These are phyloP conservation scores for Machimus atricapillus DNA, from an alignment of 2,888 invertebrate genomes.

Conservation along the genomic window DNA sequence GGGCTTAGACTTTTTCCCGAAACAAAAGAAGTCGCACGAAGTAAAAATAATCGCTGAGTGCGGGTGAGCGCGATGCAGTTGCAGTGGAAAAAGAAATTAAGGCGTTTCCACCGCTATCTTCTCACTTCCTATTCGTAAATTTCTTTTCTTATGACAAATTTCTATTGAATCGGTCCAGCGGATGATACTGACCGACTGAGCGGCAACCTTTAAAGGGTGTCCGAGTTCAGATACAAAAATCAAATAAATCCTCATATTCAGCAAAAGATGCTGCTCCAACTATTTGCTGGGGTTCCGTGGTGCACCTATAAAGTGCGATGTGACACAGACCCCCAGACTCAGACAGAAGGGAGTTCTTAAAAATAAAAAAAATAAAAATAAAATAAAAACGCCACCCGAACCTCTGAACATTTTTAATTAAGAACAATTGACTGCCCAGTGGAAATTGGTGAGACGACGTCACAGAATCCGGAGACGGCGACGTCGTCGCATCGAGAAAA, in stretches of 20 bases:
- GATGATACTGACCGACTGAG: not conserved
- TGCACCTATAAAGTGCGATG: not conserved
- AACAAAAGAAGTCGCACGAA: not conserved
- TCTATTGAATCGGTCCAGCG: not conserved
- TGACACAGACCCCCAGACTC: not conserved
- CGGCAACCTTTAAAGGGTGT: not conserved
- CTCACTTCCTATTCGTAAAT: not conserved
- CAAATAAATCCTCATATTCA: not conserved
- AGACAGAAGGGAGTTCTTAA: not conserved
- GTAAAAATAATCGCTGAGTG: not conserved
- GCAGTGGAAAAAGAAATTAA: not conserved
- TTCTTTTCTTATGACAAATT: not conserved
- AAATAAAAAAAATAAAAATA: not conserved
- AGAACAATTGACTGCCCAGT: not conserved
- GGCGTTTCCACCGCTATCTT: not conserved
- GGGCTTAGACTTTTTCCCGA: not conserved
- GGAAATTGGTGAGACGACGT: not conserved
- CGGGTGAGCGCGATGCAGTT: not conserved
- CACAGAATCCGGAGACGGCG: not conserved
- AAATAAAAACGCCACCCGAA: not conserved
- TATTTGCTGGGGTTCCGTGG: not conserved
- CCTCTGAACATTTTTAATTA: not conserved
- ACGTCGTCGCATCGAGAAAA: not conserved
- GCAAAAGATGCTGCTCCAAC: not conserved
- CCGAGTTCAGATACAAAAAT: not conserved